Evolutionary conservation across 2,888 invertebrate genomes (phyloP).

Genomic region (Fragum whitleyi): DNA sequence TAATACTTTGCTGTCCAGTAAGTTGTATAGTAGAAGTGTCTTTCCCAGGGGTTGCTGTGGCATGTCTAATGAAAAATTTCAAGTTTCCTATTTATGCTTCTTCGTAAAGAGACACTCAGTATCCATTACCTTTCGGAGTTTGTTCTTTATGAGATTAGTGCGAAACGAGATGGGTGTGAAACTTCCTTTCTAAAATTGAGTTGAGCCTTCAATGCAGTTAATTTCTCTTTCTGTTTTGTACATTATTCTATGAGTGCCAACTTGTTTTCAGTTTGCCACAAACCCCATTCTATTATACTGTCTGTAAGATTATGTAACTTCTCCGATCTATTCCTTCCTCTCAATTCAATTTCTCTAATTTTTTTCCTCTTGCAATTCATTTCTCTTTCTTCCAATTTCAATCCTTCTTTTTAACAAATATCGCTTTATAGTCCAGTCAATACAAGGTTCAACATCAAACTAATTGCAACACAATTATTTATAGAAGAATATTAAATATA

Average conservation of each 20-base stretch:
- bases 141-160: background rate
- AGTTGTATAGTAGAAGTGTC: background rate
- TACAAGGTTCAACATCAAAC: too few species aligned
- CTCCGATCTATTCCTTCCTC: background rate
- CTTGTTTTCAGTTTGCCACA: constrained; percentile 1
- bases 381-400: constrained; percentile 1
- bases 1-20: too few species aligned
- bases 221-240: constrained; percentile 13
- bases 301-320: background rate
- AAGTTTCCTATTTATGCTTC: background rate
- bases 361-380: background rate
- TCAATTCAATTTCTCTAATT: background rate
- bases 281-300: constrained; percentile 1
- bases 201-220: constrained; percentile 26
- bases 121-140: background rate
- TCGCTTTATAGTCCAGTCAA: too few species aligned
- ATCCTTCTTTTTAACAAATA: background rate
- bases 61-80: constrained; percentile 9
- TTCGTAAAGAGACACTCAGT: background rate
- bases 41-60: background rate
- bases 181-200: constrained; percentile 26
- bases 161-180: too few species aligned
- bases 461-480: too few species aligned
- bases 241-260: background rate
- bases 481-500: too few species aligned